phyloP scores from a whole-genome alignment of 2,888 invertebrate genomes.

The Drosophila acutilabella region DNA sequence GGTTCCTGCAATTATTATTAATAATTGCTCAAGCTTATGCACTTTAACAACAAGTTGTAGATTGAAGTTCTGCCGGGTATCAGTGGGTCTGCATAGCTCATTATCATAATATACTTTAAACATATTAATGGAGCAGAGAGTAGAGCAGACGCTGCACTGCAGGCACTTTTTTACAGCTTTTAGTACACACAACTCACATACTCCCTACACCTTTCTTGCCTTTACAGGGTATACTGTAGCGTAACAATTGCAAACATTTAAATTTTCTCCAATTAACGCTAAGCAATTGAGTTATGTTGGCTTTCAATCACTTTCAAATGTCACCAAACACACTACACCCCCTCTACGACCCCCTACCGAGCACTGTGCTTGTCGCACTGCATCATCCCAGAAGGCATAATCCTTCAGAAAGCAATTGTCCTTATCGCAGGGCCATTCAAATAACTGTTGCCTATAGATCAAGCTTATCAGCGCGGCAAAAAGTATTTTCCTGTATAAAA shows the following conservation, averaged over 20 bases:
- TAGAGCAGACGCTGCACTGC: not conserved
- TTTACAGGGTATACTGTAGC: conserved; percentile 7
- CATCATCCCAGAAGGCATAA: conserved; percentile 24
- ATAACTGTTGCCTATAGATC: conserved; percentile 66
- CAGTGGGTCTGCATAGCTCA: not conserved
- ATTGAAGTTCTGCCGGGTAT: conserved; percentile 8
- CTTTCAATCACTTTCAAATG: conserved; percentile 45
- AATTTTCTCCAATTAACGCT: conserved; percentile 37
- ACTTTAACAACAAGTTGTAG: conserved; percentile 6
- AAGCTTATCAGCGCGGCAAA: conserved; percentile 74
- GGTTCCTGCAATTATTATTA: conserved; percentile 22
- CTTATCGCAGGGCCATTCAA: conserved; percentile 68
- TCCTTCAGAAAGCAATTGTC: conserved; percentile 57
- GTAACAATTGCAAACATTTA: conserved; percentile 33
- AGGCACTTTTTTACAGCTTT: not conserved
- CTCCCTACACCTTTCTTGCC: no score
- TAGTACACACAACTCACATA: no score
- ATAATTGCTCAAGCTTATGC: conserved; percentile 3
- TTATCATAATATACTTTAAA: not conserved
- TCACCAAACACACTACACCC: conserved; percentile 27
- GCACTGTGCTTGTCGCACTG: not conserved
- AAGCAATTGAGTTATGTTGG: conserved; percentile 65
- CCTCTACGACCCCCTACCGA: not conserved
- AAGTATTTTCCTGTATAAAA: conserved; percentile 77
- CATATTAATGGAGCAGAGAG: no score